Conservation (phyloP, 2,797 vertebrate species). For the Graptemys geographica region DNA sequence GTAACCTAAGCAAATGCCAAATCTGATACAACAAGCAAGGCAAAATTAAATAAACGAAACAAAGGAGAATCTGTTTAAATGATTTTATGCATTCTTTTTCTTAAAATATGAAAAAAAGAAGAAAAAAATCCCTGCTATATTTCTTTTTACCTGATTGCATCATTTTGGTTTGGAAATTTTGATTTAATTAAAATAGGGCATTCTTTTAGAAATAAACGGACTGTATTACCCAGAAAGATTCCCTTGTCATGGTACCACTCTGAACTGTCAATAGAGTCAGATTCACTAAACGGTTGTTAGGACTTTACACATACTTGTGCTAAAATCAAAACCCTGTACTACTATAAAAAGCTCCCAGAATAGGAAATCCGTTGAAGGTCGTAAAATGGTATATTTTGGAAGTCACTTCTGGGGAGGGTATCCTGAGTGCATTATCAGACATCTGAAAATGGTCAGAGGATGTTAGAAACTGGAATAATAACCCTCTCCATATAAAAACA, state of each 20-base stretch:
- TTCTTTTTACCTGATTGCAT: background rate
- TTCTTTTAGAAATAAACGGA: background rate
- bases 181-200: background rate
- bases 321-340: background rate
- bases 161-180: background rate
- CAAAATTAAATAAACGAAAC: slow-evolving; percentile 68
- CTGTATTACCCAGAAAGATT: background rate
- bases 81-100: slow-evolving; percentile 52
- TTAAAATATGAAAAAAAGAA: slow-evolving; percentile 24
- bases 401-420: background rate
- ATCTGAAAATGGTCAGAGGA: slow-evolving; percentile 31
- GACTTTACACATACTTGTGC: background rate
- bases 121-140: rapidly evolving
- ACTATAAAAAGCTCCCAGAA: rapidly evolving
- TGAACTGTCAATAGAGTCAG: background rate
- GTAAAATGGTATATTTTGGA: background rate
- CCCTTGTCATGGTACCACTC: background rate
- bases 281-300: background rate
- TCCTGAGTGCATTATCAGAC: background rate
- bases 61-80: slow-evolving; percentile 76
- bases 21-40: slow-evolving; percentile 71
- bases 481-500: background rate
- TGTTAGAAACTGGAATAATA: slow-evolving; percentile 13
- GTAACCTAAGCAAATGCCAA: slow-evolving; percentile 78
- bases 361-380: background rate